Evolutionary conservation across 30 jellyfish, hydroid and myxozoan species (phyloP), one percentile per base, ranked within the genome.

Genomic region (Pseudorhiza aurosa): DNA sequence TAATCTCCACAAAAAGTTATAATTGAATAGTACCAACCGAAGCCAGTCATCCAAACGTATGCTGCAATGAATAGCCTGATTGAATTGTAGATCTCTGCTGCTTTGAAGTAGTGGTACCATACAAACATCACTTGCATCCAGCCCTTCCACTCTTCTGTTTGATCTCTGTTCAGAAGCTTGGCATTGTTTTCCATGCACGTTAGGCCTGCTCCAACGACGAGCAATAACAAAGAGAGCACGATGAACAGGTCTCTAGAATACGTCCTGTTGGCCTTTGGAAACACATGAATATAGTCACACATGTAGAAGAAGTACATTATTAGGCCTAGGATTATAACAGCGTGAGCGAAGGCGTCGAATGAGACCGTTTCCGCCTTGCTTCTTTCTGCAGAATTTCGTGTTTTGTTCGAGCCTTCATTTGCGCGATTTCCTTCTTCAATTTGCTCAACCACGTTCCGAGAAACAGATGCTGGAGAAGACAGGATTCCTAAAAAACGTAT

Each of bases 111-210:
- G 75, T 93, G 99, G 69, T 93, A 93, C 99, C 99, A 93, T 18
- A 93, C 99, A 75, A 93, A 93, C 99, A 93, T 93, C 59, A 93
- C 99, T 68, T 93, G 99, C 99, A 93, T 93, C 99, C 99, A 93
- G 31, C 99, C 99, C 50, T 82, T 86, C 99, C 99, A 93, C 57
- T 93, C 99, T 62, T 93, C 99, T 4, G 99, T 93, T 71, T 93
- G 99, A 6, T 93, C 96, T 9, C 99, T 87, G 70, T 93, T 93
- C 63, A 93, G 81, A 53, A 93, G 87, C 51, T 77, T 84, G 35
- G 81, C 85, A 6, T 74, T 65, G 39, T 25, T 69, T 21, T 75
- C 90, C 31, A 29, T 46, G 56, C 72, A 10, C 4, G 96, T 75
- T 39, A 82, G 64, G 64, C 94, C 73, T 19, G 85, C 89, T 12